Evolutionary conservation across 1,140 invertebrate genomes (phyloP).

Genomic region (Hyles euphorbiae): DNA sequence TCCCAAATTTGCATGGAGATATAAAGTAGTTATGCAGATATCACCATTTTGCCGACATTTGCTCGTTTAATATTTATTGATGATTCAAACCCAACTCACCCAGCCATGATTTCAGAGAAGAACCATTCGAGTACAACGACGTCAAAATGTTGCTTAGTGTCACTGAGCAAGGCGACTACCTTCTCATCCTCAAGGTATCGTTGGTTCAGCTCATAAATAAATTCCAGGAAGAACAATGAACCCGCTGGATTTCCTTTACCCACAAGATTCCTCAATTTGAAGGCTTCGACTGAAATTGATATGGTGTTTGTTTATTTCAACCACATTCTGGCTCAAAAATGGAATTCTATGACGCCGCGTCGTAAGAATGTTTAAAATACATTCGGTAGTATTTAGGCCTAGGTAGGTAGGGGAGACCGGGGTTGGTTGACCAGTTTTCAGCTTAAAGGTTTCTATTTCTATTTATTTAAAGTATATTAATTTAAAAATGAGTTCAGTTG

Average conservation of each 20-base stretch:
- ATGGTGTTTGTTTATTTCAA: not conserved
- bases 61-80: too few species aligned
- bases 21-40: too few species aligned
- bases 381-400: not conserved
- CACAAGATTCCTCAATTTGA: constrained; percentile 34
- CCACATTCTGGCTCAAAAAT: too few species aligned
- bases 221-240: constrained; percentile 25
- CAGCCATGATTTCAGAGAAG: constrained; percentile 38
- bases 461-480: too few species aligned
- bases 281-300: constrained; percentile 20
- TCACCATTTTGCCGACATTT: too few species aligned
- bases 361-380: not conserved
- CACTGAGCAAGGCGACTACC: constrained; percentile 28
- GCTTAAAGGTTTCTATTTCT: too few species aligned
- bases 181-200: constrained; percentile 24
- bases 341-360: too few species aligned
- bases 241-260: constrained; percentile 28
- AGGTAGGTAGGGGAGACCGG: too few species aligned
- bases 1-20: too few species aligned
- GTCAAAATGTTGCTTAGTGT: constrained; percentile 48
- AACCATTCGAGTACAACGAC: constrained; percentile 51
- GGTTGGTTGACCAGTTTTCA: too few species aligned
- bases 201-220: constrained; percentile 27
- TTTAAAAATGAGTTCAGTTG: too few species aligned
- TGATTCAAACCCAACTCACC: constrained; percentile 28